Evolutionary conservation across 2,888 invertebrate genomes (phyloP).

Genomic region (Glaucopsyche alexis): DNA sequence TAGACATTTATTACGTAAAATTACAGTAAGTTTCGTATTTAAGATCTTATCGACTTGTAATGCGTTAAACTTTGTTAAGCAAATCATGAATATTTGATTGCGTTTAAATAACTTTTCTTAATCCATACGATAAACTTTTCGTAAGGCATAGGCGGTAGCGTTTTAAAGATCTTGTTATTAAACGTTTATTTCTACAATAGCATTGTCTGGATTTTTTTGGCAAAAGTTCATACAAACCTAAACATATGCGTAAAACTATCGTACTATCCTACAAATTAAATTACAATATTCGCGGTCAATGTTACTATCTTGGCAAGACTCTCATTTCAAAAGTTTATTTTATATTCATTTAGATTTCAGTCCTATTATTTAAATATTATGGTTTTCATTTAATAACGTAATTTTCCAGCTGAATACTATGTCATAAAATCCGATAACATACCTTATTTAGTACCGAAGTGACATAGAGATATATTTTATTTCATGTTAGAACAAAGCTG

Average conservation of each 20-base stretch:
- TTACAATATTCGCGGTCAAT: conserved; percentile 10
- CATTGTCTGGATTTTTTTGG: neutral
- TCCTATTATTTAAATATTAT: no score
- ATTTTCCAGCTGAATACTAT: neutral
- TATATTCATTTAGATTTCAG: neutral
- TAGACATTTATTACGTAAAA: conserved; percentile 5
- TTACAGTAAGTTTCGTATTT: conserved; percentile 36
- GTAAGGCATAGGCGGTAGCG: neutral
- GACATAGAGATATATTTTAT: conserved; percentile 18
- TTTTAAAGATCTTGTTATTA: neutral
- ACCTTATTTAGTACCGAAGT: neutral
- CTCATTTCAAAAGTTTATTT: neutral
- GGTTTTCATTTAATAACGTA: neutral
- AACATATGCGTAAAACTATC: neutral
- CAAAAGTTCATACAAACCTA: neutral
- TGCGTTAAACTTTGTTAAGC: conserved; percentile 55
- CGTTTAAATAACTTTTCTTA: conserved; percentile 37
- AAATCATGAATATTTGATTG: conserved; percentile 42
- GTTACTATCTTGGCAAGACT: neutral
- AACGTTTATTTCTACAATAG: neutral
- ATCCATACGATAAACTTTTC: conserved; percentile 19
- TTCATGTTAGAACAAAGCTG: conserved; percentile 6
- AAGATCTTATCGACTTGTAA: conserved; percentile 35
- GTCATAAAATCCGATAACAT: conserved; percentile 5
- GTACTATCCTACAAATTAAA: neutral